Evolutionary conservation across 2,113 vertebrate species (phyloP).

Genomic region (Hiodon tergisus): DNA sequence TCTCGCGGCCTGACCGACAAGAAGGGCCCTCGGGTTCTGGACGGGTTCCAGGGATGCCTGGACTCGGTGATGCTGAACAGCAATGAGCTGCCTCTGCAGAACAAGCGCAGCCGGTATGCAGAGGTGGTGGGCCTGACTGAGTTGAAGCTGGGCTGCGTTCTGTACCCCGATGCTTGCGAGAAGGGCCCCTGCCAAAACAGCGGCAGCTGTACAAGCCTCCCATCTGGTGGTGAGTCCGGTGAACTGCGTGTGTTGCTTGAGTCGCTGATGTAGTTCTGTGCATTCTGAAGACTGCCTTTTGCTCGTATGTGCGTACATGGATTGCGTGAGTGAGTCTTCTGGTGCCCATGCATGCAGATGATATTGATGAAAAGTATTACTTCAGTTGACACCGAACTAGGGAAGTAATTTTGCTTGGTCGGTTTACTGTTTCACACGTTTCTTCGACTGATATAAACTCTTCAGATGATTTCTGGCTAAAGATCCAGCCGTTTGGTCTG

Average conservation of each 20-base stretch:
- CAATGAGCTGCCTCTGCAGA: constrained; percentile 86
- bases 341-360: constrained; percentile 1
- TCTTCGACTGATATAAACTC: neutral
- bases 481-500: neutral
- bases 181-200: constrained; percentile 82
- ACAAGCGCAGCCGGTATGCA: constrained; percentile 85
- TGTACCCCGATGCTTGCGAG: constrained; percentile 84
- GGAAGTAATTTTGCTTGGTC: neutral
- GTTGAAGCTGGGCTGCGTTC: constrained; percentile 85
- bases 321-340: neutral
- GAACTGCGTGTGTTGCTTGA: neutral
- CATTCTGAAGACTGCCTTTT: no score
- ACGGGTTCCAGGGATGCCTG: constrained; percentile 94
- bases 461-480: constrained; percentile 7
- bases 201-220: constrained; percentile 76
- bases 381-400: neutral
- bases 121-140: constrained; percentile 92
- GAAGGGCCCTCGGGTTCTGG: constrained; percentile 66
- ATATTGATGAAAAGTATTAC: constrained; percentile 7
- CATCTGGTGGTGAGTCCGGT: constrained; percentile 77
- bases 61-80: constrained; percentile 85
- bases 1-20: constrained; percentile 72
- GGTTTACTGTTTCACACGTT: neutral
- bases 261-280: neutral
- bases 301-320: neutral